A percentile compares a stretch with the other conserved stretches of the same genome.
These are phyloP conservation scores for Quadroppia sp. DNA, from an alignment of 2,888 invertebrate species.

Conservation along the genomic window DNA sequence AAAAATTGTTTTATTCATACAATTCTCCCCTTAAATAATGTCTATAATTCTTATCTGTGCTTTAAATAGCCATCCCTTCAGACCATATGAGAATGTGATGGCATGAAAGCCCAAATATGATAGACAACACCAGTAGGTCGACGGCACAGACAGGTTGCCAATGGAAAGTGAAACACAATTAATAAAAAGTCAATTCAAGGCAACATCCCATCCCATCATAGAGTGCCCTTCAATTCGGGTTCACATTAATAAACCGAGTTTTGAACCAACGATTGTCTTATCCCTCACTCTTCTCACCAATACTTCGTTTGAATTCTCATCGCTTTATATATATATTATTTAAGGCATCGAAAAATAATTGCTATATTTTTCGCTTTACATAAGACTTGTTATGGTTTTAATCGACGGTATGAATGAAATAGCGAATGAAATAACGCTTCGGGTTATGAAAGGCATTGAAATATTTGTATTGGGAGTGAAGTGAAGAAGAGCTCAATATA, in stretches of 20 bases:
- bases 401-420: background rate
- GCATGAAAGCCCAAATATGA: background rate
- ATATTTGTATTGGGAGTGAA: conserved; percentile 9
- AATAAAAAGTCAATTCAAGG: background rate
- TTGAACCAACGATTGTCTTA: too few relatives aligned
- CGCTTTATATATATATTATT: too few relatives aligned
- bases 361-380: conserved; percentile 3
- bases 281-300: background rate
- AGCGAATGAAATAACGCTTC: conserved; percentile 33
- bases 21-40: too few relatives aligned
- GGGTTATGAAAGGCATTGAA: conserved; percentile 33
- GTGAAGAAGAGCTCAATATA: background rate
- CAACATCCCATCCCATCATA: background rate
- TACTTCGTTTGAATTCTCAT: background rate
- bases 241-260: background rate
- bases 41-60: too few relatives aligned
- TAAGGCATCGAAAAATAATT: background rate
- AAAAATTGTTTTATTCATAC: too few relatives aligned
- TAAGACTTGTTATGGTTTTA: background rate
- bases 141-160: background rate
- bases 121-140: conserved; percentile 6
- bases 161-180: background rate
- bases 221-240: background rate
- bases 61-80: conserved; percentile 13
- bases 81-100: background rate